A percentile compares a stretch with the other conserved stretches of the same genome.
Conservation (phyloP, 2,113 vertebrate genomes). For the Dipodomys stephensi region DNA sequence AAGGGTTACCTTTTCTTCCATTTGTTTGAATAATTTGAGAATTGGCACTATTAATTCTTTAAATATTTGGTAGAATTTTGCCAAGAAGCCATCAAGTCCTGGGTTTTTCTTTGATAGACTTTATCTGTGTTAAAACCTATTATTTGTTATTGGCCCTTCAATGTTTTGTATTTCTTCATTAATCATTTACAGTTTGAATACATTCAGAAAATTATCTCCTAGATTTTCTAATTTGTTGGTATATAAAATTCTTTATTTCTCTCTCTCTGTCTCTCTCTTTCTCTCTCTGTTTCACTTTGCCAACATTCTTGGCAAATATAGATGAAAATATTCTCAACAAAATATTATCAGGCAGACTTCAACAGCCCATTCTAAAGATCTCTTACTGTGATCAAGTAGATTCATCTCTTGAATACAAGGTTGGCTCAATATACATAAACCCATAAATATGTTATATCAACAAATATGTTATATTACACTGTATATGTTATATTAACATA, state of each 20-base stretch:
- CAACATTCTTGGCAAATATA: neutral
- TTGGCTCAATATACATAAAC: neutral
- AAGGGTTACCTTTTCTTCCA: neutral
- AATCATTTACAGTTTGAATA: neutral
- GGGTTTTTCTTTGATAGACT: neutral
- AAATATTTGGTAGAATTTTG: neutral
- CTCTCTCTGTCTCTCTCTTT: neutral
- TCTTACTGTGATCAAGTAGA: neutral
- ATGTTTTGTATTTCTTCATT: neutral
- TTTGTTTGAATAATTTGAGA: neutral
- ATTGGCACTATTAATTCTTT: neutral
- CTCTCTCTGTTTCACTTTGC: neutral
- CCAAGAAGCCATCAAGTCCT: neutral
- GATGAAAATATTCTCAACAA: neutral
- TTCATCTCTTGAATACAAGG: neutral
- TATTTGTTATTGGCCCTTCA: neutral
- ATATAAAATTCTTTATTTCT: neutral
- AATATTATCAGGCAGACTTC: neutral
- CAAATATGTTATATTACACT: too few species aligned
- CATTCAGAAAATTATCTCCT: neutral
- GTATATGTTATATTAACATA: too few species aligned
- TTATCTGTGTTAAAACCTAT: neutral
- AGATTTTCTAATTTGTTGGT: neutral
- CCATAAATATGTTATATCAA: neutral
- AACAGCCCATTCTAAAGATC: neutral